A percentile compares a stretch with the other conserved stretches of the same genome.
These are phyloP conservation scores for Cheirogaleus major DNA, from an alignment of 2,797 vertebrate species.

Conservation along the genomic window DNA sequence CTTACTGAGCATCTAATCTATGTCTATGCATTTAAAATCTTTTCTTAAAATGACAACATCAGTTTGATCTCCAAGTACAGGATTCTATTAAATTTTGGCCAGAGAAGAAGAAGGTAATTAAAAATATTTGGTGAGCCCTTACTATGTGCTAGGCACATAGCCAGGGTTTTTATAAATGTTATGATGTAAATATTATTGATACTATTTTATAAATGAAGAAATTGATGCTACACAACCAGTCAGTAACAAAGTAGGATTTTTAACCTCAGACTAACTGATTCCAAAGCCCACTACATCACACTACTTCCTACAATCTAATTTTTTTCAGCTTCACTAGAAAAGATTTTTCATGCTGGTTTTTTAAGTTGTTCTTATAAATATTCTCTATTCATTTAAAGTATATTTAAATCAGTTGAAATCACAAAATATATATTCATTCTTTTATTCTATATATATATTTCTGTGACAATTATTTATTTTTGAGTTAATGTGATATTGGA, in stretches of 20 bases:
- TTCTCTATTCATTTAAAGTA: constrained; percentile 16
- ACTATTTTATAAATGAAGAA: not conserved
- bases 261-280: not conserved
- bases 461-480: not conserved
- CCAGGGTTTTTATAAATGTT: not conserved
- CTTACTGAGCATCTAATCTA: constrained; percentile 41
- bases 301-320: not conserved
- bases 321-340: constrained; percentile 25
- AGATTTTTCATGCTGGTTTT: not conserved
- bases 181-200: not conserved
- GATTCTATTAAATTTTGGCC: constrained; percentile 11
- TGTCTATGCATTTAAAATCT: constrained; percentile 18
- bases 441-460: not conserved
- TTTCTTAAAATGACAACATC: not conserved
- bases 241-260: not conserved
- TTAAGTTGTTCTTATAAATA: constrained; percentile 25
- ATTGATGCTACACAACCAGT: not conserved
- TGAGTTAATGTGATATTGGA: not conserved
- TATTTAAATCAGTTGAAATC: not conserved
- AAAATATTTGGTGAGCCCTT: not conserved
- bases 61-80: not conserved
- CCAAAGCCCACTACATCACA: not conserved
- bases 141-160: not conserved
- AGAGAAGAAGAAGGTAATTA: constrained; percentile 8
- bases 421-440: not conserved